Evolutionary conservation across 2,888 invertebrate genomes (phyloP).

Genomic region (Drosophila setosimentum): DNA sequence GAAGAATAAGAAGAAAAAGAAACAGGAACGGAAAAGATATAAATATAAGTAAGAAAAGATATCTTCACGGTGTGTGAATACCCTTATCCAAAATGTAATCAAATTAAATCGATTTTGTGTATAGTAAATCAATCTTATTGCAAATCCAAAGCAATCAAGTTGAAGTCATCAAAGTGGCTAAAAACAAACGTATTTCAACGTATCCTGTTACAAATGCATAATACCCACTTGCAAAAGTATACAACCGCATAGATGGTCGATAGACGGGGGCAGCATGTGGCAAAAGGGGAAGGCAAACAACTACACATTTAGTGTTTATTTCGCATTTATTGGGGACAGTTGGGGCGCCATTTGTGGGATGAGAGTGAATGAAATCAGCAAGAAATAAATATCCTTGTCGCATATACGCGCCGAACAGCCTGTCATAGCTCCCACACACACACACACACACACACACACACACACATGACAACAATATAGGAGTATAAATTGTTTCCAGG

Average conservation of each 20-base stretch:
- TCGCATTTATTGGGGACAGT: constrained; percentile 75
- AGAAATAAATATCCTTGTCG: constrained; percentile 77
- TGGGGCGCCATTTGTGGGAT: constrained; percentile 14
- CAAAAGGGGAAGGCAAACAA: constrained; percentile 43
- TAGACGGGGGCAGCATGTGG: neutral
- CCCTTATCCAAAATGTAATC: neutral
- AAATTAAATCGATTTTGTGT: neutral
- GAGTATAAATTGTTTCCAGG: constrained; percentile 78
- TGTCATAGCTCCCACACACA: constrained; percentile 49
- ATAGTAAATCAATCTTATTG: neutral
- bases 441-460: neutral
- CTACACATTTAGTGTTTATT: constrained; percentile 79
- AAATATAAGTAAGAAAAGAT: neutral
- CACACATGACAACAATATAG: constrained; percentile 43
- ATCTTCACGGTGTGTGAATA: neutral
- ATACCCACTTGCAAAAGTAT: constrained; percentile 4
- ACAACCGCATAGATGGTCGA: neutral
- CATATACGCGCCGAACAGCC: constrained; percentile 48
- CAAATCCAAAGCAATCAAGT: neutral
- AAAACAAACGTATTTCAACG: no score
- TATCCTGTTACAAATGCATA: neutral
- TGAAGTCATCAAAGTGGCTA: neutral
- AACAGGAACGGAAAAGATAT: neutral
- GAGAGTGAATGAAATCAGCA: constrained; percentile 71
- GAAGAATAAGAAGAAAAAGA: neutral